Conservation (phyloP, 2,888 invertebrate genomes). For the Athripsodes cinereus region DNA sequence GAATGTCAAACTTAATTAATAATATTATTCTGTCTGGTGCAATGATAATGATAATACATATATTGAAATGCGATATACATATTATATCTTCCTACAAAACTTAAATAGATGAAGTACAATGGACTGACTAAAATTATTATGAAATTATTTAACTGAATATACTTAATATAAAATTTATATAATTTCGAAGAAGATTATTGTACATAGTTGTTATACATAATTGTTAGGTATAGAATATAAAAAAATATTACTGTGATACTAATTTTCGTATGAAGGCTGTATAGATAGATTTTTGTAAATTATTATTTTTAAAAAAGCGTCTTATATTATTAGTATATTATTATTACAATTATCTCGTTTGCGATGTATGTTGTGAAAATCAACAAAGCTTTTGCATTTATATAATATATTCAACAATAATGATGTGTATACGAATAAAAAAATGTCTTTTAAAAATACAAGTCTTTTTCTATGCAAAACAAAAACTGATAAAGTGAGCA, state of each 20-base stretch:
- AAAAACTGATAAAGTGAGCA: no score
- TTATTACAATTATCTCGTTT: background rate
- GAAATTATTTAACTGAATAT: background rate
- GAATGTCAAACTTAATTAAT: no score
- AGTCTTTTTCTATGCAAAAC: background rate
- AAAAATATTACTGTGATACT: slow-evolving; percentile 21
- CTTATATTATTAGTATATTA: background rate
- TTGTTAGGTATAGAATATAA: background rate
- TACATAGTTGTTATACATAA: background rate
- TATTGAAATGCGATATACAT: no score
- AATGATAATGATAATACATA: no score
- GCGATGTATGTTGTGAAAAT: background rate
- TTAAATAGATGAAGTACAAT: background rate
- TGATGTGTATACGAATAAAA: background rate
- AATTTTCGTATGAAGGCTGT: slow-evolving; percentile 17
- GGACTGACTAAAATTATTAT: background rate
- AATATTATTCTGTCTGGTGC: no score
- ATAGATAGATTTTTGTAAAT: slow-evolving; percentile 13
- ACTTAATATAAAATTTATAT: no score
- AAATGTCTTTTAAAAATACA: background rate
- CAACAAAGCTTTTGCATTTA: background rate
- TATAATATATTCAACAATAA: background rate
- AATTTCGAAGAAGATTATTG: background rate
- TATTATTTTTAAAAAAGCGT: background rate
- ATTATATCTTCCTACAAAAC: no score